A percentile compares a stretch with the other conserved stretches of the same genome.
Evolutionary conservation across 2,888 invertebrate species (phyloP).

Genomic region (Caenorhabditis becei): DNA sequence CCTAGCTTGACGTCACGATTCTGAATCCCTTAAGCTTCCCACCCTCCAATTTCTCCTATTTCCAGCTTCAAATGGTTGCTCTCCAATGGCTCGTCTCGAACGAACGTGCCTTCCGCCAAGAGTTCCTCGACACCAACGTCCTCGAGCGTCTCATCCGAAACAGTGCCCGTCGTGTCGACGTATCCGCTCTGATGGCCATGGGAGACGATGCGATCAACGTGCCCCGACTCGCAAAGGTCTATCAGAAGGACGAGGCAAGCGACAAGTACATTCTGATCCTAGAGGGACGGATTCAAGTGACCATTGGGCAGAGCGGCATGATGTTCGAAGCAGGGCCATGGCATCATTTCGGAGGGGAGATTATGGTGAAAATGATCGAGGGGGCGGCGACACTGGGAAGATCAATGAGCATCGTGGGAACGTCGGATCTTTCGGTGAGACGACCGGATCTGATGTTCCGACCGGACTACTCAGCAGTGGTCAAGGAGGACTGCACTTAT

Average conservation of each 20-base stretch:
- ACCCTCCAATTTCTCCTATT: too few relatives aligned
- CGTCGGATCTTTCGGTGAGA: slow-evolving; percentile 64
- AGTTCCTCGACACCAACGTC: slow-evolving; percentile 70
- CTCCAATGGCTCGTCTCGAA: slow-evolving; percentile 75
- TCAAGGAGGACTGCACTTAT: slow-evolving; percentile 75
- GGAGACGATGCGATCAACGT: slow-evolving; percentile 68
- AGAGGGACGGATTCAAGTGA: slow-evolving; percentile 89
- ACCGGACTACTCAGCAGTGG: slow-evolving; percentile 69
- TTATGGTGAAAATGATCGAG: slow-evolving; percentile 66
- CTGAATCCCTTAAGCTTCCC: too few relatives aligned
- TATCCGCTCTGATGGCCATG: slow-evolving; percentile 75
- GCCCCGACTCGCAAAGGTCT: slow-evolving; percentile 81
- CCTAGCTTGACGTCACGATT: too few relatives aligned
- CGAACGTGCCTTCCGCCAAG: slow-evolving; percentile 67
- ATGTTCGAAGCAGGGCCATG: slow-evolving; percentile 97
- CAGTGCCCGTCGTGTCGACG: slow-evolving; percentile 72
- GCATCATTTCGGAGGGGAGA: slow-evolving; percentile 90
- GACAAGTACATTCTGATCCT: slow-evolving; percentile 93
- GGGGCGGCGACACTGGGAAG: slow-evolving; percentile 68
- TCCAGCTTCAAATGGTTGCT: slow-evolving; percentile 73
- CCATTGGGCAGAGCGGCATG: slow-evolving; percentile 89
- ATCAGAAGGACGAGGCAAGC: slow-evolving; percentile 84
- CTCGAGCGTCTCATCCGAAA: slow-evolving; percentile 71
- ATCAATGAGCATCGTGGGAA: slow-evolving; percentile 69
- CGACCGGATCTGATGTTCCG: slow-evolving; percentile 74